Evolutionary conservation across 2,888 invertebrate genomes (phyloP).

Genomic region (Temnothorax unifasciatus): DNA sequence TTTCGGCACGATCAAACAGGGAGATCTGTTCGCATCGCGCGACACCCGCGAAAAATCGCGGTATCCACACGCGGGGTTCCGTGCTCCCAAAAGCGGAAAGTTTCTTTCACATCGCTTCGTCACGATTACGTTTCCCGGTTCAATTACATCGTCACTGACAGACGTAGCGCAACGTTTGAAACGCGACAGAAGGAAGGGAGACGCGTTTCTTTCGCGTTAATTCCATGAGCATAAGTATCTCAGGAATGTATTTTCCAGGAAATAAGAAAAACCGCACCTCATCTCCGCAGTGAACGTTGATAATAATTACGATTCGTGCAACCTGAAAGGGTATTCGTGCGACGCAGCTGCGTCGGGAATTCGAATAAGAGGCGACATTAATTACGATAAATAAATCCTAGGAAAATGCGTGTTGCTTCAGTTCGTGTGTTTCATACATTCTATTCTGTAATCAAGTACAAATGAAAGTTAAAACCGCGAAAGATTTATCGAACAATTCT

Average conservation of each 20-base stretch:
- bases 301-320: conserved; percentile 7
- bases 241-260: neutral
- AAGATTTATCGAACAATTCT: neutral
- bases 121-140: conserved; percentile 12
- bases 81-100: conserved; percentile 20
- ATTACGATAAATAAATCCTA: conserved; percentile 32
- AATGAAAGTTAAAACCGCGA: conserved; percentile 7
- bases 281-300: neutral
- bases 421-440: neutral
- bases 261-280: neutral
- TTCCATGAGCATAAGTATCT: conserved; percentile 2
- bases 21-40: neutral
- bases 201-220: neutral
- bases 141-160: neutral
- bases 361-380: conserved; percentile 13
- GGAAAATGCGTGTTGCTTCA: conserved; percentile 1
- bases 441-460: conserved; percentile 14
- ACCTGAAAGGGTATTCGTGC: neutral
- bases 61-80: neutral
- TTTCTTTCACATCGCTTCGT: conserved; percentile 3
- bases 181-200: neutral
- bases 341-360: conserved; percentile 6
- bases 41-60: conserved; percentile 27
- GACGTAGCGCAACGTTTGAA: neutral
- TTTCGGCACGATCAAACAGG: conserved; percentile 41